Conservation (phyloP, 1,140 invertebrate species). For the Lepidurus apus region DNA sequence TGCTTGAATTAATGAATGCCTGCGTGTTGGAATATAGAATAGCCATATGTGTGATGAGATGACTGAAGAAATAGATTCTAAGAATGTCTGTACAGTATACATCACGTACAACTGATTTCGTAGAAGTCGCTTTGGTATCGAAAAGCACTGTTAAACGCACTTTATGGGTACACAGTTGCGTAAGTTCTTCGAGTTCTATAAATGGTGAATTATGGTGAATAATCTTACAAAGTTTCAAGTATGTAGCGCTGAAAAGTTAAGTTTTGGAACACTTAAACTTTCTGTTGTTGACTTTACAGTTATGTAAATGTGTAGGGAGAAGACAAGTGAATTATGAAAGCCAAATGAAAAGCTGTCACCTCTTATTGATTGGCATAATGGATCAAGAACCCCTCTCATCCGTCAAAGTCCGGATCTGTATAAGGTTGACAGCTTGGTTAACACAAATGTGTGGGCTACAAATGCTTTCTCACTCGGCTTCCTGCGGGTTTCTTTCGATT, state of each 20-base stretch:
- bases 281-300: neutral
- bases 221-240: neutral
- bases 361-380: constrained; percentile 13
- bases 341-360: constrained; percentile 4
- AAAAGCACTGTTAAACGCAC: no score
- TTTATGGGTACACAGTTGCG: no score
- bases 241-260: neutral
- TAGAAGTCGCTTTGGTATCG: neutral
- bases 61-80: no score
- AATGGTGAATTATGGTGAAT: neutral
- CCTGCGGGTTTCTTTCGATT: no score
- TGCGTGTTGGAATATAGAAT: neutral
- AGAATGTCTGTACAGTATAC: no score
- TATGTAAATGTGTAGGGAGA: neutral
- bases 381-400: neutral
- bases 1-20: constrained; percentile 14
- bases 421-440: constrained; percentile 16
- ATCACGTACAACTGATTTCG: no score
- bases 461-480: neutral
- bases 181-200: no score
- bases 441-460: neutral
- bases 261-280: neutral
- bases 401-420: neutral
- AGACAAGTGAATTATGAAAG: constrained; percentile 19
- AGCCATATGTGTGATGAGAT: neutral